Conservation (phyloP, 1,140 invertebrate species). For the Atopsyche davidsoni region DNA sequence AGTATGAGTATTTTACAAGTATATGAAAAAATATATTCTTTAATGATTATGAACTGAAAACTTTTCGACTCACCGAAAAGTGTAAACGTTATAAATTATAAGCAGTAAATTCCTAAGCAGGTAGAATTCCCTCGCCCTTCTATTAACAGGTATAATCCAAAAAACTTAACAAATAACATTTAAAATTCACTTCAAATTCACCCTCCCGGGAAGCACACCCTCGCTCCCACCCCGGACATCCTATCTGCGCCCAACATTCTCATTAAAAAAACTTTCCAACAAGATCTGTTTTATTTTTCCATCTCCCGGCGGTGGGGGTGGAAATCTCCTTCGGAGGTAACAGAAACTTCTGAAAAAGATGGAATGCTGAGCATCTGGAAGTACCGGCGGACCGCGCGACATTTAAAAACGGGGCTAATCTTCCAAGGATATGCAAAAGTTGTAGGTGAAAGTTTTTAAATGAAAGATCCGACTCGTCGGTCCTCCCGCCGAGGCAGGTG, state of each 20-base stretch:
- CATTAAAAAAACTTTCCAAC: slow-evolving; percentile 30
- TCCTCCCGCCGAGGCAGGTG: slow-evolving; percentile 27
- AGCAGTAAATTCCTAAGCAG: no score
- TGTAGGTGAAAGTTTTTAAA: slow-evolving; percentile 29
- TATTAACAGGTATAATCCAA: no score
- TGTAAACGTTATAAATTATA: no score
- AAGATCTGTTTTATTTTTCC: slow-evolving; percentile 30
- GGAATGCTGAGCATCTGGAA: slow-evolving; percentile 13
- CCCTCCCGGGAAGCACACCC: neutral
- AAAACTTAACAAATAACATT: slow-evolving; percentile 22
- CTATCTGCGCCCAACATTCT: slow-evolving; percentile 21
- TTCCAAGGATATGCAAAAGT: slow-evolving; percentile 10
- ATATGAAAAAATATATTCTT: no score
- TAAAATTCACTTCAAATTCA: slow-evolving; percentile 21
- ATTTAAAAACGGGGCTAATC: neutral
- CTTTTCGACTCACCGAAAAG: no score
- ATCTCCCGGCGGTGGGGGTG: neutral
- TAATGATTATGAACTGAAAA: no score
- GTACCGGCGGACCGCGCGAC: neutral
- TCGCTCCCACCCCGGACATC: neutral
- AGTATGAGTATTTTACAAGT: no score
- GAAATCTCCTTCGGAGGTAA: slow-evolving; percentile 20
- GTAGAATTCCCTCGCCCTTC: no score
- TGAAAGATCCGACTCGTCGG: slow-evolving; percentile 30
- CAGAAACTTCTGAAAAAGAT: slow-evolving; percentile 22